phyloP scores from a whole-genome alignment of 2,797 vertebrate genomes.

The Melanotaenia trifasciata region DNA sequence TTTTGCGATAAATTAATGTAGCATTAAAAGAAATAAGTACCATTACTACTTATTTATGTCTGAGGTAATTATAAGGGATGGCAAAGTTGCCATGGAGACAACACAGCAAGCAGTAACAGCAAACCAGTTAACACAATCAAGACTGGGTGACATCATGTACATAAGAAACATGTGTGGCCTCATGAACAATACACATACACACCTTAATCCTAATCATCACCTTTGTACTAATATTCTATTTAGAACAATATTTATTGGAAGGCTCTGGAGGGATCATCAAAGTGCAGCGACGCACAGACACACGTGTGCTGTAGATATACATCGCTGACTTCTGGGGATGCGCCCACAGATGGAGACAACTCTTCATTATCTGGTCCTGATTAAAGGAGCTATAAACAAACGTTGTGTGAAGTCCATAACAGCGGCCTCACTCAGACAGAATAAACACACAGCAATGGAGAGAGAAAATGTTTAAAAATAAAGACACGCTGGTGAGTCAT shows the following conservation, averaged over 20 bases:
- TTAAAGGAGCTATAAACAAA: slow-evolving; percentile 80
- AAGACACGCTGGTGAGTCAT: slow-evolving; percentile 79
- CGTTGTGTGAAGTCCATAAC: slow-evolving; percentile 77
- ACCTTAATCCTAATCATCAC: slow-evolving; percentile 41
- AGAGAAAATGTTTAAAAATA: slow-evolving; percentile 81
- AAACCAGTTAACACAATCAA: slow-evolving; percentile 48
- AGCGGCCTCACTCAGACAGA: slow-evolving; percentile 71
- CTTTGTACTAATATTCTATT: slow-evolving; percentile 32
- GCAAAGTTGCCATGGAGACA: slow-evolving; percentile 57
- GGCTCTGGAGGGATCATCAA: slow-evolving; percentile 35
- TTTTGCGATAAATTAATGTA: slow-evolving; percentile 15
- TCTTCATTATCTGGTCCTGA: slow-evolving; percentile 76
- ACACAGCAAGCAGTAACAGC: slow-evolving; percentile 30
- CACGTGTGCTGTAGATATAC: slow-evolving; percentile 3
- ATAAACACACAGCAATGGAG: slow-evolving; percentile 70
- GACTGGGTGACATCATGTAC: slow-evolving; percentile 45
- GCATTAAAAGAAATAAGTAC: slow-evolving; percentile 35
- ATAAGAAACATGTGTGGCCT: slow-evolving; percentile 22
- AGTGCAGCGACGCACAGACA: slow-evolving; percentile 16
- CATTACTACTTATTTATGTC: slow-evolving; percentile 43
- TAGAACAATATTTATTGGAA: slow-evolving; percentile 46
- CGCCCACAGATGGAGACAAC: slow-evolving; percentile 55
- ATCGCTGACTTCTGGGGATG: slow-evolving; percentile 62
- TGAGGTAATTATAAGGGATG: slow-evolving; percentile 49
- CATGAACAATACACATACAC: slow-evolving; percentile 37